Conservation (phyloP, 2,888 invertebrate species). For the Macrosiphum euphorbiae region DNA sequence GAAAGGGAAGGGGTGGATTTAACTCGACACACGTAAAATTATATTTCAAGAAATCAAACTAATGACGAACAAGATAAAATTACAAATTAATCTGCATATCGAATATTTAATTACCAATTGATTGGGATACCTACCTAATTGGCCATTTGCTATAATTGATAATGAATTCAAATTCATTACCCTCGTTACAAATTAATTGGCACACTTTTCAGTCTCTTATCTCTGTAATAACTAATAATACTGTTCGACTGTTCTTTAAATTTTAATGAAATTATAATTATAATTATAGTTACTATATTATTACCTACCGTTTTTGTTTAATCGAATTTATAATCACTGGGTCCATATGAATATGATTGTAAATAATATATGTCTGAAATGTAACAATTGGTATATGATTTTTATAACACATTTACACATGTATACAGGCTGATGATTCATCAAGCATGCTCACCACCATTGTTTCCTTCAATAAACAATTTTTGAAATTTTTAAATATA, state of each 20-base stretch:
- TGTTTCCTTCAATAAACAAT: too few species aligned
- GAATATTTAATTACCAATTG: background rate
- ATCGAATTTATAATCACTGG: background rate
- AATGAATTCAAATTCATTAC: constrained; percentile 7
- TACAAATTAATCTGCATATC: background rate
- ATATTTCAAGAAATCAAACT: background rate
- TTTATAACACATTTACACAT: too few species aligned
- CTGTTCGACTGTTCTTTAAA: background rate
- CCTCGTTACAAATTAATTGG: background rate
- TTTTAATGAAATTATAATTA: background rate
- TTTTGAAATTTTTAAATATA: too few species aligned
- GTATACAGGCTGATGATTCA: too few species aligned
- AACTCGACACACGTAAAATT: background rate
- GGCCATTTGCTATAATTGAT: background rate
- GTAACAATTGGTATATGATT: background rate
- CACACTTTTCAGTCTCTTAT: background rate
- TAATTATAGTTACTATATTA: background rate
- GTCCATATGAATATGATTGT: background rate
- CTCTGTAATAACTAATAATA: too few species aligned
- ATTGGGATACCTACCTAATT: background rate
- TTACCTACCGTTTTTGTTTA: background rate
- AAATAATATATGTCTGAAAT: background rate
- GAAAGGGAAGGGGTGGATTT: background rate
- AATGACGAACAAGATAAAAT: background rate
- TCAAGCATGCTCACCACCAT: too few species aligned